phyloP scores from a whole-genome alignment of 2,888 invertebrate species.

The Balanococcus diminutus region DNA sequence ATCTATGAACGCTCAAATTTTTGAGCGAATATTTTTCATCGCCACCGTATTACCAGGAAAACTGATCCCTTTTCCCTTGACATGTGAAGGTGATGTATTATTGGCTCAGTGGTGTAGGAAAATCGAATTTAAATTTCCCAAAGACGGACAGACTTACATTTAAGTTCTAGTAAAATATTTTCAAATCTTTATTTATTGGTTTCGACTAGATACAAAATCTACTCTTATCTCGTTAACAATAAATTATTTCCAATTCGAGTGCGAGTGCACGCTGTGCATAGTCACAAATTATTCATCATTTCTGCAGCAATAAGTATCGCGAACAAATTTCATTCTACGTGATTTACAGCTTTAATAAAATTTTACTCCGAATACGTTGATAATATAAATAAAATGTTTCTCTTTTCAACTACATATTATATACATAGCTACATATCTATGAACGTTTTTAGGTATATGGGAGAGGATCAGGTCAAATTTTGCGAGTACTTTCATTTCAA shows the following conservation, averaged over 20 bases:
- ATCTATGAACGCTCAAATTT: slow-evolving; percentile 50
- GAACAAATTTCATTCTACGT: neutral
- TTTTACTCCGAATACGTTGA: neutral
- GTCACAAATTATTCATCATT: slow-evolving; percentile 14
- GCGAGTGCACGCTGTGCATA: neutral
- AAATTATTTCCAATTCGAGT: slow-evolving; percentile 16
- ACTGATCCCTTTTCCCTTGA: slow-evolving; percentile 51
- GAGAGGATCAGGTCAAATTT: too few relatives aligned
- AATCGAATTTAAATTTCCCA: slow-evolving; percentile 48
- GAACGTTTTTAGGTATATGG: too few relatives aligned
- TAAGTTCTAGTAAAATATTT: slow-evolving; percentile 38
- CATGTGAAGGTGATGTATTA: slow-evolving; percentile 54
- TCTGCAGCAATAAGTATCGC: slow-evolving; percentile 13
- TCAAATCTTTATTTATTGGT: slow-evolving; percentile 41
- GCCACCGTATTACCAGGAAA: slow-evolving; percentile 42
- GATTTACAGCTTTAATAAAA: slow-evolving; percentile 1
- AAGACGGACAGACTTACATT: slow-evolving; percentile 40
- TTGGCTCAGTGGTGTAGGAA: slow-evolving; percentile 49
- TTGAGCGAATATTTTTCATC: slow-evolving; percentile 48
- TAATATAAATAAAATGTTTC: neutral
- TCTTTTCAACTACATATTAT: neutral
- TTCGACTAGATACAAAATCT: slow-evolving; percentile 14
- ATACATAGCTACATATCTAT: too few relatives aligned
- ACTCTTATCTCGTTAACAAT: slow-evolving; percentile 23
- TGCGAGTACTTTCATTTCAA: too few relatives aligned